Base-by-base conservation (phyloP, 2,888 invertebrate genomes). In the Phalera bucephala region DNA sequence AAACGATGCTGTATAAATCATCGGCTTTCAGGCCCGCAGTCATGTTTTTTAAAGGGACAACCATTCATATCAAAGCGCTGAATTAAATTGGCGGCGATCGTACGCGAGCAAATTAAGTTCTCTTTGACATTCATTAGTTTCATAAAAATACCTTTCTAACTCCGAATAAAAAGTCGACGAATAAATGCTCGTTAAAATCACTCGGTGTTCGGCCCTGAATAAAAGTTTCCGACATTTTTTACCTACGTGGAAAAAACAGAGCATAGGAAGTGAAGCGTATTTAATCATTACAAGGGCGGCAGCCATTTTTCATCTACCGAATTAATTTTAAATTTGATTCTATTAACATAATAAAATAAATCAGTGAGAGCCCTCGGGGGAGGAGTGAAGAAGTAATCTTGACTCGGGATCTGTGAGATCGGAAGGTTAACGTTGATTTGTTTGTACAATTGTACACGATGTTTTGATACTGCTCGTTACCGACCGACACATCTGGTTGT, bases 171-270 rank as follows among this genome's bases (percentile, higher is more conserved):
- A 79, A 73, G 54, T 62, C 58, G 41, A 64, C 64, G 65, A 75
- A 82, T 77, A 77, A 81, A 80, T 74, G 70, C 81, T 86, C 78
- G 80, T 85, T 85, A 85, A 81, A 86, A 80, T 80, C 76, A 76
- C 75, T 79, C 74, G 72, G 58, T 72, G 49, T 67, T 76, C 75
- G 73, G 72, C 61, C 71, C 71, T 58, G 71, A 73, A 80, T 75
- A 78, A 79, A 83, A 79, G 71, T 78, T 81, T 70, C 49, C 52
- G 75, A 67, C 62, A 61, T 52, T 70, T 73, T 77, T 69, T 56
- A 57, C 60, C 58, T 56, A 64, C 53, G 59, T 64, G 49, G 45
- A 60, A 68, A 68, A 65, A 64, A 57, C 54, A 58, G 53, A 68
- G 60, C 64, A 57, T 62, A 66, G 74, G 72, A 80, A 78, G 70